A percentile compares a stretch with the other conserved stretches of the same genome.
These are phyloP conservation scores for Liopterus haemorrhoidalis DNA, from an alignment of 2,888 invertebrate genomes.

Conservation along the genomic window DNA sequence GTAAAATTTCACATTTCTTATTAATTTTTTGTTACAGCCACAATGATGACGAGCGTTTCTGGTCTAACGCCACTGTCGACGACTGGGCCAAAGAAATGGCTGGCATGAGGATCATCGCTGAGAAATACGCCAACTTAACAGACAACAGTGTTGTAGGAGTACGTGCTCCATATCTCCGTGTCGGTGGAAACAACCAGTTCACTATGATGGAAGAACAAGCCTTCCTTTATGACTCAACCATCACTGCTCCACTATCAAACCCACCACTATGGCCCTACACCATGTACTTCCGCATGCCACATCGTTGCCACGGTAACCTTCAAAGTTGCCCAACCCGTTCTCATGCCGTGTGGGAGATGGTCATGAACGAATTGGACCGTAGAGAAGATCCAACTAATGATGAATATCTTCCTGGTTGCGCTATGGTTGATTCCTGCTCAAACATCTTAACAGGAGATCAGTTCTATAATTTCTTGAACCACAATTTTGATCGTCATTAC, in stretches of 20 bases:
- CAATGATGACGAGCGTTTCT: conserved; percentile 86
- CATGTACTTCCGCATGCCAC: conserved; percentile 92
- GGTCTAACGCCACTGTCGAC: conserved; percentile 87
- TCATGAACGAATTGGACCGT: conserved; percentile 88
- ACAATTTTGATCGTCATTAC: conserved; percentile 89
- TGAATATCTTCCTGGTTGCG: conserved; percentile 84
- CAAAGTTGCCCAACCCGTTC: conserved; percentile 88
- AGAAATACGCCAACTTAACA: conserved; percentile 83
- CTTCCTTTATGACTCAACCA: conserved; percentile 92
- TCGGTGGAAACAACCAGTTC: conserved; percentile 93
- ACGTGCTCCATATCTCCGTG: conserved; percentile 81
- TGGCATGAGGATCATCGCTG: conserved; percentile 83
- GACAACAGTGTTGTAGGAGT: conserved; percentile 90
- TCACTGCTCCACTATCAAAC: conserved; percentile 84
- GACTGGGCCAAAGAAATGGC: conserved; percentile 96
- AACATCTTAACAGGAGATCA: conserved; percentile 88
- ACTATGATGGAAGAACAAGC: conserved; percentile 97
- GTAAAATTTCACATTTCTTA: too few relatives aligned
- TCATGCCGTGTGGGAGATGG: conserved; percentile 95
- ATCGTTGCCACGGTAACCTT: conserved; percentile 81
- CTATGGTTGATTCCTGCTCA: conserved; percentile 92
- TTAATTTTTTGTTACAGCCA: conserved; percentile 58
- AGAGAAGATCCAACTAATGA: conserved; percentile 86
- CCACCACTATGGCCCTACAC: conserved; percentile 97
- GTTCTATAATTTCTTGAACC: conserved; percentile 89